Percentiles rank a stretch among this genome's conserved stretches.
phyloP scores from a whole-genome alignment of 2,113 vertebrate species.

The Eulemur macaco region DNA sequence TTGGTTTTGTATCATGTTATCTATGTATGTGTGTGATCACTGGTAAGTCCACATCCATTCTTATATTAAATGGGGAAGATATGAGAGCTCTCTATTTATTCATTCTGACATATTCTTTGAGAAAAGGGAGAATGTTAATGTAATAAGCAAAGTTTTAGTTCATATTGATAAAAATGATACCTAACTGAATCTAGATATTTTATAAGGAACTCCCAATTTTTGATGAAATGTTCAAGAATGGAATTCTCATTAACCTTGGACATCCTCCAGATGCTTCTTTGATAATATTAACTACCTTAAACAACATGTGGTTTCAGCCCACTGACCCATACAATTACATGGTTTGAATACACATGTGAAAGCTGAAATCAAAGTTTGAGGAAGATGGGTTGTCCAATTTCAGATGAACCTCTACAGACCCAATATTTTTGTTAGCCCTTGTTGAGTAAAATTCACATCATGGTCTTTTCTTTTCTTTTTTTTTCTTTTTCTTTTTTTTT shows the following conservation, averaged over 20 bases:
- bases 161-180: slow-evolving; percentile 1
- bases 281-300: slow-evolving; percentile 55
- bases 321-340: slow-evolving; percentile 68
- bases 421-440: slow-evolving; percentile 73
- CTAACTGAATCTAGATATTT: not conserved
- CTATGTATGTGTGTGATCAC: not conserved
- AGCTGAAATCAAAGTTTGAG: slow-evolving; percentile 56
- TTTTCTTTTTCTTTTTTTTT: not conserved
- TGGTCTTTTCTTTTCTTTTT: not conserved
- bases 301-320: slow-evolving; percentile 46
- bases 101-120: not conserved
- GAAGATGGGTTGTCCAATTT: slow-evolving; percentile 30
- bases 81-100: not conserved
- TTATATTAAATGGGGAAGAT: not conserved
- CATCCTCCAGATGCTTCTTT: slow-evolving; percentile 75
- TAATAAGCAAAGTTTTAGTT: slow-evolving; percentile 37
- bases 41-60: not conserved
- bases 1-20: not conserved
- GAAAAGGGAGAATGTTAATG: not conserved
- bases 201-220: not conserved
- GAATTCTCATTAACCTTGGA: slow-evolving; percentile 74
- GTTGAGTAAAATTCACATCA: slow-evolving; percentile 33
- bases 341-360: slow-evolving; percentile 59
- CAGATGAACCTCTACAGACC: slow-evolving; percentile 48
- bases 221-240: slow-evolving; percentile 52